Evolutionary conservation across 2,113 vertebrate genomes (phyloP).

Genomic region (Pygoscelis antarcticus): DNA sequence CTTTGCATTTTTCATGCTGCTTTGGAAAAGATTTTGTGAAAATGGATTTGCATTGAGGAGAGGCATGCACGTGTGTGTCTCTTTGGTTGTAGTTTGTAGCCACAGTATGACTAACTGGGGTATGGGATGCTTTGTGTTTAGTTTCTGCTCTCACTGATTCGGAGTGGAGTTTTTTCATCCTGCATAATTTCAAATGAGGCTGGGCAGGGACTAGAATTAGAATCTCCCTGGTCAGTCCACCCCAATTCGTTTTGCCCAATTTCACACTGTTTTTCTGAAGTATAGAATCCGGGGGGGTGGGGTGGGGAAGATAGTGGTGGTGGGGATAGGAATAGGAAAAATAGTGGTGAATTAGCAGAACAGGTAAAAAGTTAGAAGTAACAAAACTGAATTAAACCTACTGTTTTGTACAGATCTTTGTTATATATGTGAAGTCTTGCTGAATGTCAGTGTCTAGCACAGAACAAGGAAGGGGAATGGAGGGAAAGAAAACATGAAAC

Average conservation of each 20-base stretch:
- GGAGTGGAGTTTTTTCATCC: neutral
- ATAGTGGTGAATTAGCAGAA: neutral
- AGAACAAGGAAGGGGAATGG: neutral
- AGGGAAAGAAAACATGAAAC: neutral
- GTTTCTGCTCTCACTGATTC: neutral
- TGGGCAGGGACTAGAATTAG: neutral
- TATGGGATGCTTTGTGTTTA: neutral
- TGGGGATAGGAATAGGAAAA: neutral
- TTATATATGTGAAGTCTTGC: neutral
- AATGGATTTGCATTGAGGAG: neutral
- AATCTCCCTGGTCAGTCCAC: neutral
- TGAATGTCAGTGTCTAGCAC: neutral
- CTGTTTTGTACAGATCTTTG: neutral
- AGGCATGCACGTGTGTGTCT: fast-evolving
- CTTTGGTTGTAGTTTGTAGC: neutral
- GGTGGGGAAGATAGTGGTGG: too few relatives aligned
- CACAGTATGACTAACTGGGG: too few relatives aligned
- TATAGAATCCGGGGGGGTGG: too few relatives aligned
- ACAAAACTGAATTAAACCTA: neutral
- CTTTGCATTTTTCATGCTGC: neutral
- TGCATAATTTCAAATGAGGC: neutral
- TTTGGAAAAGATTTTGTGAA: neutral
- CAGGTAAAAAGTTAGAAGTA: neutral
- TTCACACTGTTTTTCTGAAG: neutral
- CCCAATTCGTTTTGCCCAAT: neutral